Conservation (phyloP, 2,888 invertebrate genomes). For the Leptopilina myrica region DNA sequence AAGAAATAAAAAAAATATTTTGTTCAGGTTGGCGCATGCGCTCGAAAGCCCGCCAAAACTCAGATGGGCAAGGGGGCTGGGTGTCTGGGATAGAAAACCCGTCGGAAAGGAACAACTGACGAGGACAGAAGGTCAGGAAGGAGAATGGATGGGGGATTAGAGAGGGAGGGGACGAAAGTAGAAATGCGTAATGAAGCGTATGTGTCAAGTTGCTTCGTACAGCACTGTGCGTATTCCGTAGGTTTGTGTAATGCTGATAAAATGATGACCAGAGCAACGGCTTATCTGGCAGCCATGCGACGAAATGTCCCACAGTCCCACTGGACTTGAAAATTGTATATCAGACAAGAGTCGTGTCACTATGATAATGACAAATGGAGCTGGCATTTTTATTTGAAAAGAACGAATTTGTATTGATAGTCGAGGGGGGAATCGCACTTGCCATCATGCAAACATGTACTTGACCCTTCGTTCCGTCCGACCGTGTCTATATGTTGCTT, state of each 20-base stretch:
- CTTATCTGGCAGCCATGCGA: slow-evolving; percentile 50
- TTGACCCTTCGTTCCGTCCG: slow-evolving; percentile 28
- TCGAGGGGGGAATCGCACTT: slow-evolving; percentile 2
- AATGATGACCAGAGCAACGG: slow-evolving; percentile 49
- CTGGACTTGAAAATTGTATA: slow-evolving; percentile 5
- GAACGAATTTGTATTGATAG: background rate
- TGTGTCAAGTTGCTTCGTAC: slow-evolving; percentile 46
- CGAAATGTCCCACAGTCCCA: slow-evolving; percentile 36
- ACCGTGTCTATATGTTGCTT: background rate
- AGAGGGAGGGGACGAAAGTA: slow-evolving; percentile 44
- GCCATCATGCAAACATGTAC: slow-evolving; percentile 18
- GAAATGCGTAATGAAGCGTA: slow-evolving; percentile 39
- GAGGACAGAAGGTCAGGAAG: slow-evolving; percentile 42
- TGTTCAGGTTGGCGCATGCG: slow-evolving; percentile 67
- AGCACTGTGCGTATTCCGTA: slow-evolving; percentile 43
- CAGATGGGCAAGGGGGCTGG: slow-evolving; percentile 49
- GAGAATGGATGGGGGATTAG: slow-evolving; percentile 25
- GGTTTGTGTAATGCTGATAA: slow-evolving; percentile 48
- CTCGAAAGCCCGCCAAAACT: slow-evolving; percentile 73
- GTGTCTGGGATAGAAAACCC: slow-evolving; percentile 47
- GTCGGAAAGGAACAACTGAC: slow-evolving; percentile 50
- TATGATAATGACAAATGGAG: slow-evolving; percentile 6
- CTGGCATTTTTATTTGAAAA: slow-evolving; percentile 2
- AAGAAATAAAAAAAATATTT: slow-evolving; percentile 60
- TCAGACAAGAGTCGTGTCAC: slow-evolving; percentile 21